Conservation (phyloP, 2,113 vertebrate species). For the Ptyas mucosa region DNA sequence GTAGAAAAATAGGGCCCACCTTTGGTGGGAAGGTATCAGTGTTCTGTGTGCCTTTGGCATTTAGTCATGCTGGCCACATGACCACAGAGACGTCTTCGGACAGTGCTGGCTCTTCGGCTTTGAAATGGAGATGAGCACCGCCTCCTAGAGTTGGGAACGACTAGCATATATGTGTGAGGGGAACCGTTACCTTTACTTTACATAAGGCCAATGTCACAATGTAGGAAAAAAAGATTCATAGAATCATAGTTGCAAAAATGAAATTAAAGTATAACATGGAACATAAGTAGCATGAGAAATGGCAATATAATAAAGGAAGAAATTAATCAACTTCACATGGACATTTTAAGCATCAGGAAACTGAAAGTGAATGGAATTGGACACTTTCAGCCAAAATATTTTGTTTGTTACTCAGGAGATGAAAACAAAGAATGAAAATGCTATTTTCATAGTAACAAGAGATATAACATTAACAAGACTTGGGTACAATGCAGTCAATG, state of each 20-base stretch:
- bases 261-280: neutral
- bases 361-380: neutral
- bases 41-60: no score
- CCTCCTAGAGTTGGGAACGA: no score
- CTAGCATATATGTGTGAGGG: no score
- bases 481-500: neutral
- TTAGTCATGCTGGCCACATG: no score
- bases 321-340: neutral
- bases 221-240: neutral
- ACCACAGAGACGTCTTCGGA: no score
- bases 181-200: neutral
- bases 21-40: no score
- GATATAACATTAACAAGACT: neutral
- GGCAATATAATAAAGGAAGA: neutral
- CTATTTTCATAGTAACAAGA: neutral
- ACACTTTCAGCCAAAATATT: neutral
- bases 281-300: neutral
- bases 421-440: neutral
- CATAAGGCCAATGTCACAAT: neutral
- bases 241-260: neutral
- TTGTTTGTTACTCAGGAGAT: neutral
- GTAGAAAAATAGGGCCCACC: no score
- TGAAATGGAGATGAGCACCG: no score
- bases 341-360: neutral
- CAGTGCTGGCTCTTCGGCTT: no score